phyloP scores from a whole-genome alignment of 2,113 vertebrate species.

The Dendrocopos noguchii region DNA sequence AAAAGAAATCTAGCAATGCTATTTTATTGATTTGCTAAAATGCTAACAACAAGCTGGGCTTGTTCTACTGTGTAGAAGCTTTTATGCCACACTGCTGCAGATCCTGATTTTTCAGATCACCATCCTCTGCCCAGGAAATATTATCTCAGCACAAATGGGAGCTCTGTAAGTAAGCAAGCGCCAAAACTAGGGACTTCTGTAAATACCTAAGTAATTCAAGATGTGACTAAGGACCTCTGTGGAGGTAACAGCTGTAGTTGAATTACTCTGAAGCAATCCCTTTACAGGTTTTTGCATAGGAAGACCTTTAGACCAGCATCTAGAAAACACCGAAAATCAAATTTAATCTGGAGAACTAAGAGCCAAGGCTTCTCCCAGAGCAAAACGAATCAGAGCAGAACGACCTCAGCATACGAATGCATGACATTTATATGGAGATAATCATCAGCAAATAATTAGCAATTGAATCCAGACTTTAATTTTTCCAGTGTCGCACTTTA shows the following conservation, averaged over 20 bases:
- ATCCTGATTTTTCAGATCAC: not conserved
- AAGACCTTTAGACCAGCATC: not conserved
- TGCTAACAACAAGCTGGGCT: not conserved
- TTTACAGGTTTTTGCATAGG: not conserved
- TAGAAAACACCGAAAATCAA: not conserved
- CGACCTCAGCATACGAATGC: not conserved
- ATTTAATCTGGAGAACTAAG: not conserved
- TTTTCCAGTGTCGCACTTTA: not conserved
- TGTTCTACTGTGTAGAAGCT: not conserved
- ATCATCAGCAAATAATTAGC: not conserved
- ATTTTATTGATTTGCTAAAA: not conserved
- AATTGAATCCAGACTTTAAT: not conserved
- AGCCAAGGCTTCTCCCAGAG: not conserved
- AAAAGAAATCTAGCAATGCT: not conserved
- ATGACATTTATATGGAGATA: not conserved
- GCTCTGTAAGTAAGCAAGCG: not conserved
- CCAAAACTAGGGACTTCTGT: not conserved
- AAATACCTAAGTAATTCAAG: not conserved
- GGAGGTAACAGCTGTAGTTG: too few species aligned
- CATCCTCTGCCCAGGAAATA: not conserved
- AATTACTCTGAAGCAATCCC: not conserved
- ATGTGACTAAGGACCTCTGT: not conserved
- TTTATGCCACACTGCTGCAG: not conserved
- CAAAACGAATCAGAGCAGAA: not conserved
- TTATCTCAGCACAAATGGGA: not conserved